phyloP scores from a whole-genome alignment of 2,888 invertebrate genomes.

The Argyra leucocephala region DNA sequence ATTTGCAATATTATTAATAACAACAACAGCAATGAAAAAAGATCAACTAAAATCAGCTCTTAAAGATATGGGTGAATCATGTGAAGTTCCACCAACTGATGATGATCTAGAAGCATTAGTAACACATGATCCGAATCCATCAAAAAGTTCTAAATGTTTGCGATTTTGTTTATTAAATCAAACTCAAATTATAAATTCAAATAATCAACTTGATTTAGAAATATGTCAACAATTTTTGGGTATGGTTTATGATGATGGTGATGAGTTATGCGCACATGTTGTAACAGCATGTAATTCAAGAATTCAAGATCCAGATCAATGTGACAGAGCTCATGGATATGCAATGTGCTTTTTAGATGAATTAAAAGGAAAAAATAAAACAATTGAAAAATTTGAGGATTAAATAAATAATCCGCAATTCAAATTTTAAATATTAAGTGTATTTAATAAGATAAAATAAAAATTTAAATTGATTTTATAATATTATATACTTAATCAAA shows the following conservation, averaged over 20 bases:
- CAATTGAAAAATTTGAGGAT: not conserved
- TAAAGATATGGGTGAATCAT: not conserved
- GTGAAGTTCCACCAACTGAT: not conserved
- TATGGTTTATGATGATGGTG: not conserved
- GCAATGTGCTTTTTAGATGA: not conserved
- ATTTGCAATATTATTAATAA: not conserved
- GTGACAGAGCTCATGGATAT: not conserved
- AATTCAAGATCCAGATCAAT: not conserved
- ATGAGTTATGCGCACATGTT: not conserved
- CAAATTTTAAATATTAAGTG: too few species aligned
- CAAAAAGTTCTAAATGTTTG: not conserved
- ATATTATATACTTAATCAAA: too few species aligned
- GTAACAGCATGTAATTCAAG: not conserved
- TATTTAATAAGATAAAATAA: too few species aligned
- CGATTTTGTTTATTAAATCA: not conserved
- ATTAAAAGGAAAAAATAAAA: not conserved
- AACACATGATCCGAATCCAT: not conserved
- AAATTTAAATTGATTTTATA: too few species aligned
- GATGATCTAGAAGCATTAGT: not conserved
- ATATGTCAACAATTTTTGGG: not conserved
- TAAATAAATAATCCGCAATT: too few species aligned
- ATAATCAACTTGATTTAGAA: not conserved
- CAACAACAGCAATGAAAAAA: not conserved
- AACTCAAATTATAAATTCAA: not conserved
- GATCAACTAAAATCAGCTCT: not conserved